A percentile compares a stretch with the other conserved stretches of the same genome.
Conservation (phyloP, 1,140 invertebrate species). For the Drosophila mojavensis region DNA sequence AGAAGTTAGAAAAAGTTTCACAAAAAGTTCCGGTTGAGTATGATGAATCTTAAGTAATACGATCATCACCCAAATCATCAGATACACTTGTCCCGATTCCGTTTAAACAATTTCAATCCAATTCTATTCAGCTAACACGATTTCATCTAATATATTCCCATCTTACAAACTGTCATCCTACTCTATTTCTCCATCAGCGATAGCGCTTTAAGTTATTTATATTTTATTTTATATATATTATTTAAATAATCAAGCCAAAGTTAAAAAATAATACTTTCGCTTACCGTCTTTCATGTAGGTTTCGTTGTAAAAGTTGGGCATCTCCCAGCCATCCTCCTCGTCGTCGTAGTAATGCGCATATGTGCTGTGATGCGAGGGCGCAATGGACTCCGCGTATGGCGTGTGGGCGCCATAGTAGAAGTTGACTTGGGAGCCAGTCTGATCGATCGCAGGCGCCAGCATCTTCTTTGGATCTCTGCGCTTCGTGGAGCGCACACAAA, state of each 20-base stretch:
- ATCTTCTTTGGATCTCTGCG: conserved; percentile 95
- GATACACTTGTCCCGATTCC: too few relatives aligned
- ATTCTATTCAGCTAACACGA: too few relatives aligned
- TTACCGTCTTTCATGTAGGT: conserved; percentile 97
- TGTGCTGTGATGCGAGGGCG: conserved; percentile 96
- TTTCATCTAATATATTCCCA: too few relatives aligned
- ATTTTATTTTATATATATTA: too few relatives aligned
- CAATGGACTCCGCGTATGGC: conserved; percentile 97
- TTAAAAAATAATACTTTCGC: background rate
- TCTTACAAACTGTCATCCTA: too few relatives aligned
- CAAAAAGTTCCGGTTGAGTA: background rate
- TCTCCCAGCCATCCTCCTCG: conserved; percentile 98
- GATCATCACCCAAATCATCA: too few relatives aligned
- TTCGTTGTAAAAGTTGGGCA: conserved; percentile 99
- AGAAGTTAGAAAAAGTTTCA: background rate
- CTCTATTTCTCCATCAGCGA: too few relatives aligned
- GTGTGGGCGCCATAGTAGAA: conserved; percentile 96
- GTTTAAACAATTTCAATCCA: too few relatives aligned
- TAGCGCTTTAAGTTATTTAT: too few relatives aligned
- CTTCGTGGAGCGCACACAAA: conserved; percentile 93
- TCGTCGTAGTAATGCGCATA: conserved; percentile 98
- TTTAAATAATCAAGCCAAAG: too few relatives aligned
- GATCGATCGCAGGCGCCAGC: conserved; percentile 92
- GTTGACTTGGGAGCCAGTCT: conserved; percentile 96
- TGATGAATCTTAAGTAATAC: background rate